Conservation (phyloP, 2,797 vertebrate genomes). For the Anisognathus igniventris region DNA sequence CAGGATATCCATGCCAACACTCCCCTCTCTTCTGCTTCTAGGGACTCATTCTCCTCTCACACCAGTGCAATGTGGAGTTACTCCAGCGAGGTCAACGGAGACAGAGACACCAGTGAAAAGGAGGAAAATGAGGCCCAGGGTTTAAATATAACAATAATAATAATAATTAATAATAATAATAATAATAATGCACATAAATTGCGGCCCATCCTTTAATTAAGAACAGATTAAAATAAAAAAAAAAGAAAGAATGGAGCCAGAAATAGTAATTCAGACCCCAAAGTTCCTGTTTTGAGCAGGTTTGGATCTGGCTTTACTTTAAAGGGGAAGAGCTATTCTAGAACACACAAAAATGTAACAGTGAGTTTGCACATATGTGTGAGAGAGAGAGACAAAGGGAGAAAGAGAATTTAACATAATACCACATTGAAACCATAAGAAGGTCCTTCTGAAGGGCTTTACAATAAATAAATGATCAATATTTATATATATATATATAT, state of each 20-base stretch:
- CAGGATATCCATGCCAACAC: neutral
- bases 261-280: neutral
- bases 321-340: slow-evolving; percentile 20
- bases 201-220: neutral
- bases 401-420: slow-evolving; percentile 58
- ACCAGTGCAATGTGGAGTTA: slow-evolving; percentile 49
- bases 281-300: neutral
- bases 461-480: slow-evolving; percentile 75
- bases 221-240: neutral
- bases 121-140: slow-evolving; percentile 34
- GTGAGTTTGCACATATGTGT: slow-evolving; percentile 26
- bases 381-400: neutral
- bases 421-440: slow-evolving; percentile 75
- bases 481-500: slow-evolving; percentile 67
- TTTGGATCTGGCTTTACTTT: neutral
- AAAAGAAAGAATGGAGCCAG: neutral
- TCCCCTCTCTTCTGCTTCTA: slow-evolving; percentile 15
- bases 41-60: slow-evolving; percentile 56
- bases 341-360: slow-evolving; percentile 27
- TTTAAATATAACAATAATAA: slow-evolving; percentile 58
- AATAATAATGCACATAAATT: slow-evolving; percentile 51
- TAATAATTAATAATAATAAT: neutral
- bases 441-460: slow-evolving; percentile 72
- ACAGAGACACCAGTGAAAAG: slow-evolving; percentile 54
- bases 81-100: slow-evolving; percentile 48